These are phyloP conservation scores for Cistogaster globosa DNA, from an alignment of 2,888 invertebrate species.

Conservation along the genomic window DNA sequence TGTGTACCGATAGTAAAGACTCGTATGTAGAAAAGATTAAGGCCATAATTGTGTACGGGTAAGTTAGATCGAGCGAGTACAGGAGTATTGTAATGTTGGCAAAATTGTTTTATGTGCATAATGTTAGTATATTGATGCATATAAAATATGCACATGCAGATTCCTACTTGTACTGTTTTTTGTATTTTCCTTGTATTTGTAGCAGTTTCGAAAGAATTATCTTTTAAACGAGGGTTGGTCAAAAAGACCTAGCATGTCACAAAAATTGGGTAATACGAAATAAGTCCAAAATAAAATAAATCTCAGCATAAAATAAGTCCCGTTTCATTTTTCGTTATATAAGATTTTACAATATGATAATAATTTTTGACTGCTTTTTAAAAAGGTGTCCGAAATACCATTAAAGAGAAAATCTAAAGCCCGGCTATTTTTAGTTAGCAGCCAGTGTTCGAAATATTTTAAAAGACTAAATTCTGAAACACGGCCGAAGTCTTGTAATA, in stretches of 20 bases:
- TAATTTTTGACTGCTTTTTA: too few relatives aligned
- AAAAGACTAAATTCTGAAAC: too few relatives aligned
- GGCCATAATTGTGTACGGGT: slow-evolving; percentile 4
- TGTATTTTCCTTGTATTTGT: not conserved
- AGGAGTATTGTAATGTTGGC: slow-evolving; percentile 11
- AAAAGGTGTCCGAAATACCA: too few relatives aligned
- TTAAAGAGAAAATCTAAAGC: too few relatives aligned
- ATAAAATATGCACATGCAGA: slow-evolving; percentile 62
- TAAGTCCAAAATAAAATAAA: too few relatives aligned
- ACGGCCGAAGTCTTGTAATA: too few relatives aligned
- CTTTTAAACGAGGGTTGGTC: slow-evolving; percentile 11
- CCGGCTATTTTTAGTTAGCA: too few relatives aligned
- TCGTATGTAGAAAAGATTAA: slow-evolving; percentile 42
- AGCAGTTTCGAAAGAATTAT: slow-evolving; percentile 19
- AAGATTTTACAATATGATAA: too few relatives aligned
- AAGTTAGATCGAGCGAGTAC: not conserved
- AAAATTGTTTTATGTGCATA: slow-evolving; percentile 46
- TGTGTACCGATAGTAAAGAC: slow-evolving; percentile 7
- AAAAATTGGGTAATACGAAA: not conserved
- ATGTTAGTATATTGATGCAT: slow-evolving; percentile 34
- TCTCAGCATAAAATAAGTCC: too few relatives aligned
- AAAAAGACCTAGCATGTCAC: not conserved
- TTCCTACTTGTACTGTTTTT: slow-evolving; percentile 21
- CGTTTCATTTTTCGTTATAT: too few relatives aligned
- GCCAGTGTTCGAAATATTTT: too few relatives aligned